Evolutionary conservation across 92 coral and sea anemone genomes (phyloP).

Genomic region (Pocillopora grandis): DNA sequence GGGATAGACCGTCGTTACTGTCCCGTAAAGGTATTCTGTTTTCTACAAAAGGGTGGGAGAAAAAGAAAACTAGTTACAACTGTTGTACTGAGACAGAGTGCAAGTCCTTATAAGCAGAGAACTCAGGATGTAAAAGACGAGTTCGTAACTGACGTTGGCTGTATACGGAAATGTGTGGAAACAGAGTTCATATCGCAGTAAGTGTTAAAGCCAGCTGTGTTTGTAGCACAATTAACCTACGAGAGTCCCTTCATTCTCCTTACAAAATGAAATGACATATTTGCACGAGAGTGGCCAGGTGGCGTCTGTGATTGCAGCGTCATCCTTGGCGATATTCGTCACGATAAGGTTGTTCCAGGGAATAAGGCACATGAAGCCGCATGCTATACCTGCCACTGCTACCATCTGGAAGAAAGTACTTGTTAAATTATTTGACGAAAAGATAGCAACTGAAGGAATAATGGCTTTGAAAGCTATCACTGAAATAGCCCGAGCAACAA

Average conservation of each 20-base stretch:
- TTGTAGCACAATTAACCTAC: no score
- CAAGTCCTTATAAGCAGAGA: not conserved
- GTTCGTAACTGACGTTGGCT: no score
- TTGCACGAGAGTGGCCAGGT: no score
- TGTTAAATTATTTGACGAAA: not conserved
- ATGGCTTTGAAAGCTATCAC: not conserved
- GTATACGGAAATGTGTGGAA: no score
- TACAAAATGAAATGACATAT: no score
- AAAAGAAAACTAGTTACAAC: conserved; percentile 24
- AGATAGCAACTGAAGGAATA: not conserved
- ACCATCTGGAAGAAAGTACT: not conserved
- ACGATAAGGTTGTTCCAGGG: conserved; percentile 10
- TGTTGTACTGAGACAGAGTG: not conserved
- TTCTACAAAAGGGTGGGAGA: not conserved
- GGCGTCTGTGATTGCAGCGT: no score
- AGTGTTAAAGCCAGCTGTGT: no score
- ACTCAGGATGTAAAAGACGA: no score
- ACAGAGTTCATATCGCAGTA: no score
- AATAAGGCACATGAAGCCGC: not conserved
- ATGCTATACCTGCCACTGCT: not conserved
- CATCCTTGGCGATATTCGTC: not conserved
- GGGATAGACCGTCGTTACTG: conserved; percentile 85
- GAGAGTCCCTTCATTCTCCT: no score
- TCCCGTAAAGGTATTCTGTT: conserved; percentile 93
- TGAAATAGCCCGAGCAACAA: not conserved